Percentiles rank a stretch among this genome's conserved stretches.
These are phyloP conservation scores for Macropodus opercularis DNA, from an alignment of 2,797 vertebrate species.

Conservation along the genomic window DNA sequence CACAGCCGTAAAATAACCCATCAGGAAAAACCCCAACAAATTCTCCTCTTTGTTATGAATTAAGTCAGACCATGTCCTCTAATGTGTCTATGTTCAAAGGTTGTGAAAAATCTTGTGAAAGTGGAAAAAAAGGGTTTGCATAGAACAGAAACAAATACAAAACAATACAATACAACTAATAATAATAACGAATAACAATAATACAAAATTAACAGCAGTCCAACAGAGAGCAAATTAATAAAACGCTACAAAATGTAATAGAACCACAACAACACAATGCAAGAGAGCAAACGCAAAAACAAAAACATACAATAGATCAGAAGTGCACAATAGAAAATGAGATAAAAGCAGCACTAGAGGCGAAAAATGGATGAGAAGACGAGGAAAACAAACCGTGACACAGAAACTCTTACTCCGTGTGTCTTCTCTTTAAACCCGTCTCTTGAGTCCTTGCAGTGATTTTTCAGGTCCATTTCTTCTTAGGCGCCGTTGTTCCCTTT, in stretches of 20 bases:
- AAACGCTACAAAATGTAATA: neutral
- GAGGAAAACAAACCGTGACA: neutral
- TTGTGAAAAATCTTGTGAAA: neutral
- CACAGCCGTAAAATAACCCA: slow-evolving; percentile 10
- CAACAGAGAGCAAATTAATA: too few species aligned
- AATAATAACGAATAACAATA: too few species aligned
- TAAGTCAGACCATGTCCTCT: neutral
- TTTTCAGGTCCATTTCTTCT: neutral
- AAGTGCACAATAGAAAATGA: neutral
- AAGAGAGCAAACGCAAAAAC: too few species aligned
- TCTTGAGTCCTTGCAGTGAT: slow-evolving; percentile 35
- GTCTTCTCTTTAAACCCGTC: neutral
- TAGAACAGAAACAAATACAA: too few species aligned
- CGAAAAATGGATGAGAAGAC: neutral
- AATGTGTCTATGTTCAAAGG: neutral
- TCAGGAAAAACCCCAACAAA: neutral
- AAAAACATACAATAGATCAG: too few species aligned
- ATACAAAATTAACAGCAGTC: too few species aligned
- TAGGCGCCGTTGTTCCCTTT: neutral
- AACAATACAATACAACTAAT: too few species aligned
- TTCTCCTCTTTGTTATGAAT: neutral
- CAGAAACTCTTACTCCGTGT: slow-evolving; percentile 8
- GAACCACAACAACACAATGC: neutral
- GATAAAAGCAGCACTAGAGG: neutral
- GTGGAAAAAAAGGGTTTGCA: too few species aligned